Percentiles rank a stretch among this genome's conserved stretches.
Evolutionary conservation across 2,888 invertebrate genomes (phyloP).

Genomic region (Encarsia formosa): DNA sequence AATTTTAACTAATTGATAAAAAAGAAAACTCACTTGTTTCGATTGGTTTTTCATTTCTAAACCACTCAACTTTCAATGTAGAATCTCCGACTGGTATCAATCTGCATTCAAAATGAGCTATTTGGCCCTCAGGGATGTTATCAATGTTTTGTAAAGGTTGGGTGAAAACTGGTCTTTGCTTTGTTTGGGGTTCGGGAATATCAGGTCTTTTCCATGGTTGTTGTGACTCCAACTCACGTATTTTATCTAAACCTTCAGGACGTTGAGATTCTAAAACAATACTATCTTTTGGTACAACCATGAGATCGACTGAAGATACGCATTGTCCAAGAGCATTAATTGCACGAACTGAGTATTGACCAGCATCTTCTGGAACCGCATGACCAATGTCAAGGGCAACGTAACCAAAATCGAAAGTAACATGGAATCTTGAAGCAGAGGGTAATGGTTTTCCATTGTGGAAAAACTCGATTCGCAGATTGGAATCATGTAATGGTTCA

Average conservation of each 20-base stretch:
- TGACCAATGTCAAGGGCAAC: constrained; percentile 93
- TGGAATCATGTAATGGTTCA: constrained; percentile 85
- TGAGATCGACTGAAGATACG: constrained; percentile 74
- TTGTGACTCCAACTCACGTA: constrained; percentile 78
- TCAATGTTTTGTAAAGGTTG: constrained; percentile 90
- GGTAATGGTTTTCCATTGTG: constrained; percentile 89
- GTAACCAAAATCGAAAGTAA: constrained; percentile 96
- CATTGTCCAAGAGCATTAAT: constrained; percentile 89
- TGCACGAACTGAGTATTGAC: constrained; percentile 89
- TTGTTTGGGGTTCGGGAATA: constrained; percentile 74
- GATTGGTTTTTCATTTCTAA: constrained; percentile 85
- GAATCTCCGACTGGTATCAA: constrained; percentile 93
- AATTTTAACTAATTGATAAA: neutral
- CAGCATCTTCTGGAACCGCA: constrained; percentile 91
- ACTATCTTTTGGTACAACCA: constrained; percentile 76
- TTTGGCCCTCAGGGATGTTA: constrained; percentile 79
- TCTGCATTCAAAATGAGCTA: constrained; percentile 93
- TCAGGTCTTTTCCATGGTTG: constrained; percentile 77
- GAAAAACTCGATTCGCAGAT: constrained; percentile 83
- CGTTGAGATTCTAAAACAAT: constrained; percentile 88
- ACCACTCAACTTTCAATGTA: constrained; percentile 91
- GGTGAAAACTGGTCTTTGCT: constrained; percentile 90
- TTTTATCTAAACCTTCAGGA: constrained; percentile 92
- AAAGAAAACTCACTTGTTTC: constrained; percentile 70
- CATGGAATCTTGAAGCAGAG: constrained; percentile 88